These are phyloP conservation scores for Agelas oroides DNA, from an alignment of 37 sponge, comb jelly and placozoan species.

Conservation along the genomic window DNA sequence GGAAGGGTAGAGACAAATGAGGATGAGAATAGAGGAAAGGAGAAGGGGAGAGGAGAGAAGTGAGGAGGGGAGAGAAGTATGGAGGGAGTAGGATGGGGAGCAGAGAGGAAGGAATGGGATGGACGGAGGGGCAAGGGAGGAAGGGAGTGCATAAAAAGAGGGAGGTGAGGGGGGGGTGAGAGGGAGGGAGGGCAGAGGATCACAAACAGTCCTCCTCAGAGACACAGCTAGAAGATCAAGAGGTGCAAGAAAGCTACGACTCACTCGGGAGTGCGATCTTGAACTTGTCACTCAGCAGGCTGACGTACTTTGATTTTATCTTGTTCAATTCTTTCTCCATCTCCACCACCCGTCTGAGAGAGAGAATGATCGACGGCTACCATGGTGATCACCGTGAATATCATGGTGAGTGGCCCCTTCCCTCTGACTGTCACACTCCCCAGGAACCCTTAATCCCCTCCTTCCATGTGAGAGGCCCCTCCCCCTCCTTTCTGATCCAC, in stretches of 20 bases:
- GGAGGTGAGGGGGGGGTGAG: no score
- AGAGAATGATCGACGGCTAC: not conserved
- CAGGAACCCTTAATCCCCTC: no score
- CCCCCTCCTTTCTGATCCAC: no score
- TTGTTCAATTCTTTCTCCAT: conserved; percentile 45
- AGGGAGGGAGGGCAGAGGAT: no score
- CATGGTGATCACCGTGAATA: no score
- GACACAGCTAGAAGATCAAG: not conserved
- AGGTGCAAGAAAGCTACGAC: not conserved
- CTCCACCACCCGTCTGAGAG: conserved; percentile 13
- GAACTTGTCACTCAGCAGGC: conserved; percentile 38
- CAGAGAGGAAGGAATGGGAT: no score
- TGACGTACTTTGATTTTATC: conserved; percentile 50
- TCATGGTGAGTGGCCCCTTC: no score
- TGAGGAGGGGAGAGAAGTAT: not conserved
- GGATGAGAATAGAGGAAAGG: not conserved
- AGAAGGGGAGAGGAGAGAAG: not conserved
- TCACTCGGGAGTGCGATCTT: conserved; percentile 30
- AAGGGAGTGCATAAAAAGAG: no score
- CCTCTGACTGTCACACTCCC: no score
- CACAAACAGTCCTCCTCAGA: not conserved
- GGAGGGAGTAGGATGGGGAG: not conserved
- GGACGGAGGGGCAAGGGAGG: no score
- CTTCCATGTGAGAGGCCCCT: no score
- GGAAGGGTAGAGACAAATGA: no score